Base-by-base conservation (phyloP, 37 sponge, comb jelly and placozoan genomes). In the Haliclona indistincta region DNA sequence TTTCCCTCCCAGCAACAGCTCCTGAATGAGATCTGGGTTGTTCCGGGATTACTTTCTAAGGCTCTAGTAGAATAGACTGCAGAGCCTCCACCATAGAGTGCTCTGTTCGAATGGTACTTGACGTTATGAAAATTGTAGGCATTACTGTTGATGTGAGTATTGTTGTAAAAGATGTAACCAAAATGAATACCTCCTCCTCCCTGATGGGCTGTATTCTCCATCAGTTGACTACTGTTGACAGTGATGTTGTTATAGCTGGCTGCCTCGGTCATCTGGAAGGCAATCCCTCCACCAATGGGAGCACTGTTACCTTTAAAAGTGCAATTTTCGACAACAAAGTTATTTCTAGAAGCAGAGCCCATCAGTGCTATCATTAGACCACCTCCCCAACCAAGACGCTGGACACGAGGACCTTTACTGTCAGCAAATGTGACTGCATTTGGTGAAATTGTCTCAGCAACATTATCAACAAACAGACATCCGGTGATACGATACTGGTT, bases 21-120 rank as follows among this genome's bases (percentile, higher is more conserved):
- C 2, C 5, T 8, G 44, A 76, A 76, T 15, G 5, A 13, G 5
- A 64, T 22, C 20, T 2, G 7, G 51, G 63, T 76, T 17, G 2
- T 15, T 36, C 30, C 6, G 7, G 19, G 49, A 51, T 19, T 10
- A 19, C 34, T 19, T 3, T 32, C 28, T n/a, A 17, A 28, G 11
- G 45, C 38, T 6, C 67, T 4, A 28, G 54, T 76, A 15, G 77
- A 40, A 47, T 29, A 45, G 39, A 64, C 26, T 26, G 40, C 41
- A 8, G 23, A 49, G 4, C 37, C 77, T 32, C 77, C 77, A 42
- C 67, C 77, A 35, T 32, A 76, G 53, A 35, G 17, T 5, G 77
- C 77, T 17, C 38, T 20, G 54, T 76, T 76, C 32, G 20, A 22
- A 40, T 35, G 4, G 38, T 64, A 64, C 20, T 43, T 25, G 4